phyloP scores from a whole-genome alignment of 30 jellyfish, hydroid and myxozoan genomes.

The Chironex yamaguchii region DNA sequence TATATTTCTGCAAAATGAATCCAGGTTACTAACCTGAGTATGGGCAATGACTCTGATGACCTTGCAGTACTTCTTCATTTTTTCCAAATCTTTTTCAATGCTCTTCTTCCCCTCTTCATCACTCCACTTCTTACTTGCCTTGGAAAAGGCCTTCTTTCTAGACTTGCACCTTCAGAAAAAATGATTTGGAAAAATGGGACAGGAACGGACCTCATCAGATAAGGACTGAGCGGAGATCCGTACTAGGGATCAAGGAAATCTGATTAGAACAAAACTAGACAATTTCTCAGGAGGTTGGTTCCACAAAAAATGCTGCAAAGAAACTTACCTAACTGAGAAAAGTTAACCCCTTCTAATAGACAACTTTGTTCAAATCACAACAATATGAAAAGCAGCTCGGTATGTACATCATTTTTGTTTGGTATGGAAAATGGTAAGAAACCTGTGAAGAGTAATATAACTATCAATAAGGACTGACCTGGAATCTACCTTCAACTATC shows the following conservation, averaged over 20 bases:
- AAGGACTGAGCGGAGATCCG: conserved; percentile 99
- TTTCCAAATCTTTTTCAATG: conserved; percentile 93
- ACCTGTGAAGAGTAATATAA: no score
- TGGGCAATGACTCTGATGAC: conserved; percentile 97
- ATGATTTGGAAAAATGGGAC: conserved; percentile 63
- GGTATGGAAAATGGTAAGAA: no score
- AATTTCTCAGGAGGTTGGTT: not conserved
- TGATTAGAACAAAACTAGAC: not conserved
- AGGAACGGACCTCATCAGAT: conserved; percentile 99
- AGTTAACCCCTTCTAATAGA: no score
- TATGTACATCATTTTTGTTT: no score
- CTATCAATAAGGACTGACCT: no score
- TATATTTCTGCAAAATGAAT: no score
- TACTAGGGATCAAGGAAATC: conserved; percentile 30
- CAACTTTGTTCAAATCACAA: no score
- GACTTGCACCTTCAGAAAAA: conserved; percentile 86
- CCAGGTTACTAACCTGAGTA: conserved; percentile 84
- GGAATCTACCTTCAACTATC: no score
- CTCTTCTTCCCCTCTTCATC: conserved; percentile 98
- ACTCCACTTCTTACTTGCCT: conserved; percentile 99
- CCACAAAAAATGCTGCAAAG: not conserved
- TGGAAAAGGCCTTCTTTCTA: conserved; percentile 97
- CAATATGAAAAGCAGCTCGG: no score
- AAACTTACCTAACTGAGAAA: no score
- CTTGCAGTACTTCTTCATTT: conserved; percentile 97